Percentiles rank a stretch among this genome's conserved stretches.
These are phyloP conservation scores for Epistrophella euchroma DNA, from an alignment of 2,888 invertebrate species.

Conservation along the genomic window DNA sequence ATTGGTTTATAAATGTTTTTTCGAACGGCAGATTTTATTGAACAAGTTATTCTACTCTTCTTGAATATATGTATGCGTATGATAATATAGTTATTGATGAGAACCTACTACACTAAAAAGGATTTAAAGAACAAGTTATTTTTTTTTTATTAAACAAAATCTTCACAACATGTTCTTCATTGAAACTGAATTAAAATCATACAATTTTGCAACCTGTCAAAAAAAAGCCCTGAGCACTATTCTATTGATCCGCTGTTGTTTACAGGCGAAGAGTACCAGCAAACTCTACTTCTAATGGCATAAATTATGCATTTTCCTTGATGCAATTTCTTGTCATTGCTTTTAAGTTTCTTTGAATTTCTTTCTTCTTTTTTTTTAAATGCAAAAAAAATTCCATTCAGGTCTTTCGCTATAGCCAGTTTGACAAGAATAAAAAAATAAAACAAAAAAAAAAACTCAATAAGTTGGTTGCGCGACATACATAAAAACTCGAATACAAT, in stretches of 20 bases:
- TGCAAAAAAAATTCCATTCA: conserved; percentile 31
- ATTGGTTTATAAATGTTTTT: background rate
- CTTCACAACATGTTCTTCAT: too few species aligned
- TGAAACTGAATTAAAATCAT: too few species aligned
- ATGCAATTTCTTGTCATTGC: conserved; percentile 23
- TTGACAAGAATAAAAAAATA: conserved; percentile 24
- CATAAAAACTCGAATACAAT: conserved; percentile 22
- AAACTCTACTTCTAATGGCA: conserved; percentile 40
- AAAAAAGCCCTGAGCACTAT: background rate
- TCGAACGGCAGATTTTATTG: background rate
- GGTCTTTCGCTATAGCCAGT: conserved; percentile 40
- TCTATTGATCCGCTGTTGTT: background rate
- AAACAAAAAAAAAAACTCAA: conserved; percentile 27
- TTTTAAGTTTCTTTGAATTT: conserved; percentile 7
- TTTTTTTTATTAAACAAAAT: too few species aligned
- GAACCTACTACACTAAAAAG: background rate
- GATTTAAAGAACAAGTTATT: too few species aligned
- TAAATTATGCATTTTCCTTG: conserved; percentile 42
- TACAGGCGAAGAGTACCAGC: background rate
- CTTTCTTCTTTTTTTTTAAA: conserved; percentile 13
- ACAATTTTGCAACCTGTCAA: background rate
- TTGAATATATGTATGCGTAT: too few species aligned
- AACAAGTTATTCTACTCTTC: background rate
- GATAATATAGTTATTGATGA: too few species aligned
- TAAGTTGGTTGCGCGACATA: conserved; percentile 39